Evolutionary conservation across 30 jellyfish, hydroid and myxozoan genomes (phyloP).

Genomic region (Aurelia coerulea): DNA sequence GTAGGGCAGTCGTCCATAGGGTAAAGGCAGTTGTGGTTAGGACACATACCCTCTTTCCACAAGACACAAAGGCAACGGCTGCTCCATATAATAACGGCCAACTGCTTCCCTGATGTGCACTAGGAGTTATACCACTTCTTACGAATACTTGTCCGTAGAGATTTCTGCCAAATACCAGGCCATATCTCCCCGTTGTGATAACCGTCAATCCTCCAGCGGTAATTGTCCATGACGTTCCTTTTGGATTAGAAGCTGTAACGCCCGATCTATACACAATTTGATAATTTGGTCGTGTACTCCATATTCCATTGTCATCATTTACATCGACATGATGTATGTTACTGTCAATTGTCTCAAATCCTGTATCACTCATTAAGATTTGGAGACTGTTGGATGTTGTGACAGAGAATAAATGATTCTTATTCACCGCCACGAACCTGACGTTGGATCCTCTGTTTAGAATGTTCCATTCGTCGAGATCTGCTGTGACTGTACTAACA

Average conservation of each 20-base stretch:
- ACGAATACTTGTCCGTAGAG: not conserved
- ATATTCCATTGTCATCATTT: slow-evolving; percentile 1
- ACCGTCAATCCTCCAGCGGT: not conserved
- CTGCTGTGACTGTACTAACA: too few relatives aligned
- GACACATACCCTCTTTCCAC: too few relatives aligned
- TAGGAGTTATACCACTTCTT: slow-evolving; percentile 10
- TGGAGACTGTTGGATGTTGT: not conserved
- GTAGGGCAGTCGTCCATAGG: too few relatives aligned
- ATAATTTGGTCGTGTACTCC: not conserved
- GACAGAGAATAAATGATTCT: not conserved
- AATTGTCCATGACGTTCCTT: slow-evolving; percentile 10
- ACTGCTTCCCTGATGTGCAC: slow-evolving; percentile 4
- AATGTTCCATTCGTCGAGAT: too few relatives aligned
- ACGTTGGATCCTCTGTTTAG: too few relatives aligned
- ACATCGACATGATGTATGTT: not conserved
- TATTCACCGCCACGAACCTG: not conserved
- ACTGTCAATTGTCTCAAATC: not conserved
- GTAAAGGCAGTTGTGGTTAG: too few relatives aligned
- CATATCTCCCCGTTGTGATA: slow-evolving; percentile 26
- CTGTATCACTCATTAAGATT: not conserved
- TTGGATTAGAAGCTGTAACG: slow-evolving; percentile 9
- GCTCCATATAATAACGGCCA: not conserved
- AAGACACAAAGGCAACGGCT: too few relatives aligned
- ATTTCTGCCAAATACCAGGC: slow-evolving; percentile 9
- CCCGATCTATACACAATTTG: slow-evolving; percentile 1